These are phyloP conservation scores for Cisticola juncidis DNA, from an alignment of 2,113 vertebrate species.

Conservation along the genomic window DNA sequence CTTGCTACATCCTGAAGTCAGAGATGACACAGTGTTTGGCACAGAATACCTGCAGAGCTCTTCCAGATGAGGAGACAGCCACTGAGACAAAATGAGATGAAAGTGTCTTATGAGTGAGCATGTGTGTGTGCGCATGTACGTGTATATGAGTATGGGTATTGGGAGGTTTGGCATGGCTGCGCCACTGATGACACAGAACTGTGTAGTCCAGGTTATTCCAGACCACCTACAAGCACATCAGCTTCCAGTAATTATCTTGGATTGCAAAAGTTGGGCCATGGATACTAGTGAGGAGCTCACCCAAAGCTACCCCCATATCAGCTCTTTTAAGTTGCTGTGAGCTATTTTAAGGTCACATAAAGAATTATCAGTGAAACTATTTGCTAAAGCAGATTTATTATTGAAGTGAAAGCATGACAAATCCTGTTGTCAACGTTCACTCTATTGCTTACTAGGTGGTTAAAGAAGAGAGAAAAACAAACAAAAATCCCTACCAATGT, in stretches of 20 bases:
- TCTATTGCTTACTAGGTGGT: no score
- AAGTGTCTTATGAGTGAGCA: background rate
- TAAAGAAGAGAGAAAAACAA: background rate
- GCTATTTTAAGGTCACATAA: background rate
- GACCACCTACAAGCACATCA: background rate
- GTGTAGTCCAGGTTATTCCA: background rate
- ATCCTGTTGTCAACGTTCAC: rapidly evolving
- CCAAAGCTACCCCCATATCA: background rate
- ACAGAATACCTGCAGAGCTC: background rate
- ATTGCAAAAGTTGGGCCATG: background rate
- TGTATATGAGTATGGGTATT: rapidly evolving
- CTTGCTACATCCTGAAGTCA: background rate
- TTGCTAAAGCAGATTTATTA: background rate
- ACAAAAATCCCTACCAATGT: background rate
- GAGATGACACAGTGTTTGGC: background rate
- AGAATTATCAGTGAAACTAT: background rate
- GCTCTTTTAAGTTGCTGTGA: background rate
- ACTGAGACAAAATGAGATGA: background rate
- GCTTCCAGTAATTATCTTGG: background rate
- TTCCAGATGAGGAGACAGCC: background rate
- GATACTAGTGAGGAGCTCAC: rapidly evolving
- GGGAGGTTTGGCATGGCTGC: background rate
- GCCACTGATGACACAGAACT: background rate
- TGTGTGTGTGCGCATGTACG: background rate
- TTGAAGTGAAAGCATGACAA: background rate